A percentile compares a stretch with the other conserved stretches of the same genome.
phyloP scores from a whole-genome alignment of 2,888 invertebrate species.

The Caenorhabditis doughertyi region DNA sequence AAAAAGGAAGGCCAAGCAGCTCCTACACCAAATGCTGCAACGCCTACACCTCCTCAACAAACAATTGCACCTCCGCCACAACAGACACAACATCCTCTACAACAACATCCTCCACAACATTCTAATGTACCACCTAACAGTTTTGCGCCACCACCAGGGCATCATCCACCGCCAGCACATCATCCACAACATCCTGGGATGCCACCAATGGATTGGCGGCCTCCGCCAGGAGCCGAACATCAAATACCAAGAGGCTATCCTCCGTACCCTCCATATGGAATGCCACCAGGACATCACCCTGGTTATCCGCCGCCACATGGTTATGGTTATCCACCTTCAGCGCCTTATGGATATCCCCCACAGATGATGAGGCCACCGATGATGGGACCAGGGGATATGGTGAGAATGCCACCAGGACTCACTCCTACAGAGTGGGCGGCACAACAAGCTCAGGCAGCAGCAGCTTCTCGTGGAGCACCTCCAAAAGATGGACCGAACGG shows the following conservation, averaged over 20 bases:
- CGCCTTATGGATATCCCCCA: slow-evolving; percentile 32
- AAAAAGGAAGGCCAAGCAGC: slow-evolving; percentile 27
- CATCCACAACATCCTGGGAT: slow-evolving; percentile 32
- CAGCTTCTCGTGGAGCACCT: slow-evolving; percentile 17
- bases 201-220: slow-evolving; percentile 54
- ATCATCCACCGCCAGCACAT: slow-evolving; percentile 7
- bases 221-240: slow-evolving; percentile 39
- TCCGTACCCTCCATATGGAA: slow-evolving; percentile 43
- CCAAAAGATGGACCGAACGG: slow-evolving; percentile 49
- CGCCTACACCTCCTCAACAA: slow-evolving; percentile 17
- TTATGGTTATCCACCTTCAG: slow-evolving; percentile 46
- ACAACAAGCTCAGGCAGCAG: slow-evolving; percentile 55
- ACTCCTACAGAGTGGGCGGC: slow-evolving; percentile 75
- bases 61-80: neutral
- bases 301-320: slow-evolving; percentile 45
- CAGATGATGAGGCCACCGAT: slow-evolving; percentile 72
- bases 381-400: slow-evolving; percentile 66
- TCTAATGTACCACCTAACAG: slow-evolving; percentile 32
- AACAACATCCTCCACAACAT: slow-evolving; percentile 15
- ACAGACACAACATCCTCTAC: slow-evolving; percentile 9
- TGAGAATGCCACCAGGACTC: slow-evolving; percentile 74
- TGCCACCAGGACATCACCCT: slow-evolving; percentile 55
- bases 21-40: neutral
- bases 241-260: slow-evolving; percentile 35
- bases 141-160: slow-evolving; percentile 44